Conservation (phyloP, 2,888 invertebrate species). For the Micropterix aruncella region DNA sequence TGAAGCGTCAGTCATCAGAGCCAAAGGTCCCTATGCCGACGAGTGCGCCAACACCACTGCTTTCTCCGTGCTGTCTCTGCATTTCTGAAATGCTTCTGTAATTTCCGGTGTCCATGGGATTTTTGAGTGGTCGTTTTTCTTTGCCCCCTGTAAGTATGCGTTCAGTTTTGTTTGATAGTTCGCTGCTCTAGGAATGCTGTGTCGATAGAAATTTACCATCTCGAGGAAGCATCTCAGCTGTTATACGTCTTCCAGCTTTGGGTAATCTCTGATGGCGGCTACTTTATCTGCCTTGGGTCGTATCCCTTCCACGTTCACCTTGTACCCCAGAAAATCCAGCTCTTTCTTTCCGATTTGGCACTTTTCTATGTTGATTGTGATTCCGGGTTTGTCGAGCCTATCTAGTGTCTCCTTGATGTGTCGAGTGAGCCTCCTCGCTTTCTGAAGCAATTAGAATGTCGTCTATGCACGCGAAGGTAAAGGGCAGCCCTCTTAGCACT, state of each 20-base stretch:
- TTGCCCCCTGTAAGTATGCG: no score
- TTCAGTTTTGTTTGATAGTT: no score
- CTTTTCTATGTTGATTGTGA: conserved; percentile 11
- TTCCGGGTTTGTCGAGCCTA: conserved; percentile 9
- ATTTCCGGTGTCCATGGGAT: no score
- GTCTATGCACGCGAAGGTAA: conserved; percentile 15
- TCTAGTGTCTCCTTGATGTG: conserved; percentile 10
- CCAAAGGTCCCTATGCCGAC: no score
- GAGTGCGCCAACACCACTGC: no score
- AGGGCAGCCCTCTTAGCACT: conserved; percentile 12
- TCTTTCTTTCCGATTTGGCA: conserved; percentile 8
- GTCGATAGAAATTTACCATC: no score
- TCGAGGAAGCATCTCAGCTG: conserved; percentile 10
- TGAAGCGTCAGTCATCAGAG: no score
- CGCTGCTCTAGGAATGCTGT: no score
- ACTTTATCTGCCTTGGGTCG: conserved; percentile 1
- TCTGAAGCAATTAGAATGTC: conserved; percentile 15
- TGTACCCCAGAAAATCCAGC: conserved; percentile 9
- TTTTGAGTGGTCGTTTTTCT: no score
- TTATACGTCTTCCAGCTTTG: conserved; percentile 2
- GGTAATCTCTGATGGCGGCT: conserved; percentile 3
- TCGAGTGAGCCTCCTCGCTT: conserved; percentile 5
- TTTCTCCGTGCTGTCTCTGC: no score
- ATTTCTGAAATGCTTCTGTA: no score
- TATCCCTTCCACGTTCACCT: conserved; percentile 3